phyloP scores from a whole-genome alignment of 2,797 vertebrate genomes.

The Naso thynnoides region DNA sequence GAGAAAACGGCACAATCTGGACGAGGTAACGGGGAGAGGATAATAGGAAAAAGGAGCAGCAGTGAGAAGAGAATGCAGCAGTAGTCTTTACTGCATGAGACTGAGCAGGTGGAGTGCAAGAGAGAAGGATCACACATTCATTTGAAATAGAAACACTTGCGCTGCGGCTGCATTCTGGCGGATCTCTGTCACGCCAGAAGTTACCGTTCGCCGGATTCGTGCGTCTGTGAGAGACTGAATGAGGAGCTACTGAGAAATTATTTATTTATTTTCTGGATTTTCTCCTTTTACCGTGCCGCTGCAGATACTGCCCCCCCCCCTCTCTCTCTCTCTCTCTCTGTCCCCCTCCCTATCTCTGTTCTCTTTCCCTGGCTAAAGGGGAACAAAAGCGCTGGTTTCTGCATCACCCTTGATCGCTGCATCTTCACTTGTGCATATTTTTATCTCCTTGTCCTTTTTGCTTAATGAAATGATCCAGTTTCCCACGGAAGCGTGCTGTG shows the following conservation, averaged over 20 bases:
- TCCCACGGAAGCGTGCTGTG: slow-evolving; percentile 72
- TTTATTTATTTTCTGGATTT: slow-evolving; percentile 85
- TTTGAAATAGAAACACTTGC: slow-evolving; percentile 68
- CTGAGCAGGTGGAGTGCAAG: slow-evolving; percentile 77
- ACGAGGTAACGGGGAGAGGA: slow-evolving; percentile 65
- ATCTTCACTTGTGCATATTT: slow-evolving; percentile 60
- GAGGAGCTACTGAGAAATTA: slow-evolving; percentile 77
- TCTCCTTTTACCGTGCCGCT: slow-evolving; percentile 82
- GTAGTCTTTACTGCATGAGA: slow-evolving; percentile 75
- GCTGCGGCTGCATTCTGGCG: slow-evolving; percentile 50
- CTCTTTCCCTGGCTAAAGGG: slow-evolving; percentile 67
- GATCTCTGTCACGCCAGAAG: slow-evolving; percentile 60
- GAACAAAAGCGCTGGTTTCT: slow-evolving; percentile 75
- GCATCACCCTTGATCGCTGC: slow-evolving; percentile 63
- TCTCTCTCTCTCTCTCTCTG: slow-evolving; percentile 25
- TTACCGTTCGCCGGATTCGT: slow-evolving; percentile 57
- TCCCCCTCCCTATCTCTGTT: slow-evolving; percentile 55
- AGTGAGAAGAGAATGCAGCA: slow-evolving; percentile 78
- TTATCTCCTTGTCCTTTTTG: slow-evolving; percentile 43
- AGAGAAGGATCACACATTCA: slow-evolving; percentile 61
- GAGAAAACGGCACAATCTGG: slow-evolving; percentile 55
- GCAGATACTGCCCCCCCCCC: slow-evolving; percentile 78
- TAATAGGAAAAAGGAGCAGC: slow-evolving; percentile 58
- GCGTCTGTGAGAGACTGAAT: slow-evolving; percentile 59
- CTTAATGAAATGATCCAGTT: slow-evolving; percentile 78